Conservation (phyloP, 2,113 vertebrate genomes). For the Paradisaea rubra region DNA sequence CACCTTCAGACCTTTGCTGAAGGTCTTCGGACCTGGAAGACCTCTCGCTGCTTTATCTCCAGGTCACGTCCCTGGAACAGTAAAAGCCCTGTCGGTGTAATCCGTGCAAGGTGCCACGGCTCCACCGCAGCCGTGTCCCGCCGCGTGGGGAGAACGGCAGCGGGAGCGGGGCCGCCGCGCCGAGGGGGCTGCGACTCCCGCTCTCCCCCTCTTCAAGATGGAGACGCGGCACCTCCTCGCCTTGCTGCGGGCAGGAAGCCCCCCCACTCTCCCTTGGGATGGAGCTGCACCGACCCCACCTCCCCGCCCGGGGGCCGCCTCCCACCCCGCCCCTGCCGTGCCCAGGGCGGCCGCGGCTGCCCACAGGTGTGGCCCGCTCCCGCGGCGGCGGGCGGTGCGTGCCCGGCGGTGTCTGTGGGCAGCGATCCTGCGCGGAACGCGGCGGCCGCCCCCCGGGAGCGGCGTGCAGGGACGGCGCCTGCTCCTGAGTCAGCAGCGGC, state of each 20-base stretch:
- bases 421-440: neutral
- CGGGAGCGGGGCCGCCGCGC: fast-evolving
- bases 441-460: neutral
- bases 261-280: fast-evolving
- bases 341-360: neutral
- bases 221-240: neutral
- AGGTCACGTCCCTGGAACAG: too few relatives aligned
- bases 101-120: fast-evolving
- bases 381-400: neutral
- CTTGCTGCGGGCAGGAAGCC: fast-evolving
- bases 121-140: too few relatives aligned
- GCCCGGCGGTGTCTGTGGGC: neutral
- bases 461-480: neutral
- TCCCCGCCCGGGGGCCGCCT: too few relatives aligned
- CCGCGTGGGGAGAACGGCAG: neutral
- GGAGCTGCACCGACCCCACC: neutral
- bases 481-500: neutral
- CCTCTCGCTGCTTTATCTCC: neutral
- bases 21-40: neutral
- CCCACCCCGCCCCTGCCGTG: too few relatives aligned
- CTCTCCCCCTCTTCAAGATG: neutral
- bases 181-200: neutral
- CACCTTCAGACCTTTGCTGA: neutral
- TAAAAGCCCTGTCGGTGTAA: neutral
- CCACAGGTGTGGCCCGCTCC: neutral